Evolutionary conservation across 1,140 invertebrate species (phyloP).

Genomic region (Cryptotermes secundus): DNA sequence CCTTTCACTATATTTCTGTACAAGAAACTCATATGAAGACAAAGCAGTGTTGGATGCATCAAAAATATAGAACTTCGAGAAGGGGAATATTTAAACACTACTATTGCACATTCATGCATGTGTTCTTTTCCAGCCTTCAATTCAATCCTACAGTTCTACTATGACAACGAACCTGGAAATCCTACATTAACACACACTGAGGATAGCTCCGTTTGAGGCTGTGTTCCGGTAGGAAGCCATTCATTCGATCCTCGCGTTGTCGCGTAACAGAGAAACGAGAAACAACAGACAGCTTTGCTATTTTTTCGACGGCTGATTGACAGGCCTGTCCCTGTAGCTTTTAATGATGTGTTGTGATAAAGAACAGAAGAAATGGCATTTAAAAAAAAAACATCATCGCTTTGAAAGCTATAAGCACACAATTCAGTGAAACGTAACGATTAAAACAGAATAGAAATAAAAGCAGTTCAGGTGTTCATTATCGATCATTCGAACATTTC

Average conservation of each 20-base stretch:
- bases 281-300: background rate
- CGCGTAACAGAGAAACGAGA: background rate
- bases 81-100: too few species aligned
- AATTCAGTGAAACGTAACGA: background rate
- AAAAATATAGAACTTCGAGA: too few species aligned
- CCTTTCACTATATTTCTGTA: too few species aligned
- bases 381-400: background rate
- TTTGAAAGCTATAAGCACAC: background rate
- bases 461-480: constrained; percentile 3
- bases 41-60: too few species aligned
- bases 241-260: background rate
- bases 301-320: background rate
- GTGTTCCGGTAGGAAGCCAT: background rate
- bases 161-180: too few species aligned
- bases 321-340: background rate
- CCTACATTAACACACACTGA: background rate
- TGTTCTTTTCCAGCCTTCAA: too few species aligned
- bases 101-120: too few species aligned
- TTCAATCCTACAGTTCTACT: too few species aligned
- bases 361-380: background rate
- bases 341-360: background rate
- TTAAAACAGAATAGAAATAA: background rate
- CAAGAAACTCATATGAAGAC: too few species aligned
- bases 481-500: background rate
- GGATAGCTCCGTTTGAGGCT: background rate